Base-by-base conservation (phyloP, 2,888 invertebrate genomes). In the Xylota sylvarum region DNA sequence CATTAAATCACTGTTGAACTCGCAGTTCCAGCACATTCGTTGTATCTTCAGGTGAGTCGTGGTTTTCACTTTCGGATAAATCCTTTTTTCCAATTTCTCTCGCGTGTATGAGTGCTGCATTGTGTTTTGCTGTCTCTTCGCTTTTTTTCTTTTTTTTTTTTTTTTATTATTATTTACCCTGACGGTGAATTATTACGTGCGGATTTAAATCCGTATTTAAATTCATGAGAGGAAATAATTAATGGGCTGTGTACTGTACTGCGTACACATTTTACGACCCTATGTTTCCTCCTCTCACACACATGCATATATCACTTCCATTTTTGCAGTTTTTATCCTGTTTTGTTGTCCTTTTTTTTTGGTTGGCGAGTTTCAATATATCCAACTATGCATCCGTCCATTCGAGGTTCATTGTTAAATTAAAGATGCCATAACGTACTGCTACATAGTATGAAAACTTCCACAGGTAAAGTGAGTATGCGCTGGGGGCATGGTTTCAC, bases 141-240 rank as follows among this genome's bases (percentile, higher is more conserved):
- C 2, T 1, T 23, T 23, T 23, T 23, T 23, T 23, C n/a, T 62
- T 74, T 46, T 55, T 70, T 37, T 64, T 64, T 37, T 6, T 10
- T 62, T 74, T 52, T 62, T 76, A 30, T 62, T 69, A 67, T 84
- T 80, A 80, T 85, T 85, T 80, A 80, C 67, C 82, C 65, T 19
- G 82, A 77, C 72, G 62, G 86, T 86, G 86, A 86, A 86, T 86
- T 86, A 86, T 86, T 82, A 82, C 86, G 86, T 82, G 82, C 77
- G 82, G 86, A 86, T 64, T 86, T 82, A 86, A 86, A 82, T 86
- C 73, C 77, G 81, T 77, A 86, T 86, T 86, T 86, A 86, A 86
- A 86, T 86, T 86, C 86, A 86, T 86, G 86, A 76, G 86, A 78
- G 82, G 77, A 86, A 86, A 86, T 86, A 86, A 86, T 86, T 82